Percentiles rank a stretch among this genome's conserved stretches.
These are phyloP conservation scores for Ceratoteleas bidentatus DNA, from an alignment of 1,140 invertebrate species.

Conservation along the genomic window DNA sequence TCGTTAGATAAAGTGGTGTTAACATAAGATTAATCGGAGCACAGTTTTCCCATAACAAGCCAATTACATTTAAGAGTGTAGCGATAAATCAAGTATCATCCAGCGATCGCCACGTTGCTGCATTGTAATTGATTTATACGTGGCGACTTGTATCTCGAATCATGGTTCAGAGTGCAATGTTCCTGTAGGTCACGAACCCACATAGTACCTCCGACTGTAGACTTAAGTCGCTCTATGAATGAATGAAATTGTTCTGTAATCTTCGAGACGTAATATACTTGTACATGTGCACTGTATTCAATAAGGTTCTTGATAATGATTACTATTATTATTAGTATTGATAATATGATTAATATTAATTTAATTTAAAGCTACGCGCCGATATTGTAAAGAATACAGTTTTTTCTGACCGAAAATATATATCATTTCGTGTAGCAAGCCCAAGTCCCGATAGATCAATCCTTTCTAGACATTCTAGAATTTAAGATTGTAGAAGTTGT, in stretches of 20 bases:
- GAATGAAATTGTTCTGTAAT: conserved; percentile 7
- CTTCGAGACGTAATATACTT: conserved; percentile 2
- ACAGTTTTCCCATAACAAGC: too few species aligned
- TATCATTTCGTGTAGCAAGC: conserved; percentile 49
- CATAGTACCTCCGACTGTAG: conserved; percentile 26
- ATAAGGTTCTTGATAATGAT: too few species aligned
- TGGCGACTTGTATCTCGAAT: conserved; percentile 9
- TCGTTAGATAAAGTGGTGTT: too few species aligned
- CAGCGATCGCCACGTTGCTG: conserved; percentile 10
- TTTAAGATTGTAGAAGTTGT: too few species aligned
- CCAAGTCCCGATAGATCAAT: conserved; percentile 30
- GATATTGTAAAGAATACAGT: conserved; percentile 46
- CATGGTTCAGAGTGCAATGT: conserved; percentile 5
- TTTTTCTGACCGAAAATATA: conserved; percentile 31
- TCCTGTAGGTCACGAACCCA: conserved; percentile 12
- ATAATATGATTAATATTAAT: too few species aligned
- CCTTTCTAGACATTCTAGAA: too few species aligned
- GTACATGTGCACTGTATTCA: too few species aligned
- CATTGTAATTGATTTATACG: conserved; percentile 20
- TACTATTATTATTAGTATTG: too few species aligned
- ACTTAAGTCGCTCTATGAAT: conserved; percentile 11
- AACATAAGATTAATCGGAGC: too few species aligned
- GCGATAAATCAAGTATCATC: not conserved
- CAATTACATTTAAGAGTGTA: too few species aligned
- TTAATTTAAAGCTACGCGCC: not conserved